Conservation (phyloP, 2,888 invertebrate genomes). For the Hermodice carunculata region DNA sequence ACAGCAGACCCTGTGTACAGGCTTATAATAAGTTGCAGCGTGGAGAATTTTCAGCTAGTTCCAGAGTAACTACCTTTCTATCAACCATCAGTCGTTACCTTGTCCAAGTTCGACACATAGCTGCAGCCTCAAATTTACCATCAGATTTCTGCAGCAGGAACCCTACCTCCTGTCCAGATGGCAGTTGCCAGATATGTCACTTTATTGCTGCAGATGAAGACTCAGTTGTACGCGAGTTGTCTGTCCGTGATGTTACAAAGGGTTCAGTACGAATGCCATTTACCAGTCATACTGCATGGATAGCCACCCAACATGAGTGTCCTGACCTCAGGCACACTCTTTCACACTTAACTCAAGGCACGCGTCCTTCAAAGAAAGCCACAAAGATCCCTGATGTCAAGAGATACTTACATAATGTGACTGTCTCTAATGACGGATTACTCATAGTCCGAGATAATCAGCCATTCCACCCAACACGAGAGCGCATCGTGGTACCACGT, state of each 20-base stretch:
- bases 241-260: neutral
- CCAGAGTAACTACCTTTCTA: slow-evolving; percentile 1
- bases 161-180: neutral
- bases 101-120: neutral
- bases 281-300: neutral
- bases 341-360: neutral
- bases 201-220: neutral
- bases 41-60: neutral
- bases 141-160: neutral
- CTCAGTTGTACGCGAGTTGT: neutral
- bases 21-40: no score
- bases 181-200: neutral
- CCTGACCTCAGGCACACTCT: neutral
- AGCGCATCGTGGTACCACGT: neutral
- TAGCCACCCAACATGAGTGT: neutral
- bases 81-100: neutral
- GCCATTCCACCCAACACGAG: neutral
- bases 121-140: neutral
- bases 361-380: neutral
- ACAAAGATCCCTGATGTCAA: neutral
- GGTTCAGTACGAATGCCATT: neutral
- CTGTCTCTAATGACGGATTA: neutral
- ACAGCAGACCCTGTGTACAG: neutral
- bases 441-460: neutral
- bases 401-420: neutral